phyloP scores from a whole-genome alignment of 2,113 vertebrate species.

The Phalacrocorax aristotelis region DNA sequence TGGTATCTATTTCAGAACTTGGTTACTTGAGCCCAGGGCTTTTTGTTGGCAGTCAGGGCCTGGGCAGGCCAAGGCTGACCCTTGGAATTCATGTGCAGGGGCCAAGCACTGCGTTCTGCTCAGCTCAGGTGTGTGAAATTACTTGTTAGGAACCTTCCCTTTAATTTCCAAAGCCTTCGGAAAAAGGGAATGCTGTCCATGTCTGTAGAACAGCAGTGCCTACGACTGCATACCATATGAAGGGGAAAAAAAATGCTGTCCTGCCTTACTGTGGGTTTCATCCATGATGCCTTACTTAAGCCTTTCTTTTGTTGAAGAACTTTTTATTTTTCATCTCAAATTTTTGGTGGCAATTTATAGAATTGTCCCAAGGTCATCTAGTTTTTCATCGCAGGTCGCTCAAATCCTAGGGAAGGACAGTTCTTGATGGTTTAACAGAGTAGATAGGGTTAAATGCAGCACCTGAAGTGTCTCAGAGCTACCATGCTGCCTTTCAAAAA shows the following conservation, averaged over 20 bases:
- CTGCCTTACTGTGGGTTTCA: not conserved
- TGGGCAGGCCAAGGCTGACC: not conserved
- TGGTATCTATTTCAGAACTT: not conserved
- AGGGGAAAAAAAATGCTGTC: not conserved
- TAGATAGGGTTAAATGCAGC: not conserved
- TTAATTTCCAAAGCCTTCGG: not conserved
- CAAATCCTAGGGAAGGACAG: not conserved
- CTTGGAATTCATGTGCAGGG: not conserved
- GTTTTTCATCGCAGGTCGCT: not conserved
- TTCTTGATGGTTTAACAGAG: not conserved
- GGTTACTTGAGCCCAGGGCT: not conserved
- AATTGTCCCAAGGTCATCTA: not conserved
- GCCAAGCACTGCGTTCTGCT: not conserved
- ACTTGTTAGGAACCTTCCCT: not conserved
- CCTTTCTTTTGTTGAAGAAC: not conserved
- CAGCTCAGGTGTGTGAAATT: not conserved
- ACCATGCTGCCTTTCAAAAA: not conserved
- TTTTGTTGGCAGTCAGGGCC: no score
- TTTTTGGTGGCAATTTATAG: not conserved
- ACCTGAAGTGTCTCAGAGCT: not conserved
- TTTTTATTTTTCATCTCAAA: not conserved
- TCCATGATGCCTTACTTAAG: not conserved
- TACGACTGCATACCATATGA: accelerated
- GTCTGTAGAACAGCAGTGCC: not conserved
- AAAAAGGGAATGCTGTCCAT: not conserved